Evolutionary conservation across 2,888 invertebrate species (phyloP), one percentile per base, ranked within the genome.

Genomic region (Diachrysia chrysitis): DNA sequence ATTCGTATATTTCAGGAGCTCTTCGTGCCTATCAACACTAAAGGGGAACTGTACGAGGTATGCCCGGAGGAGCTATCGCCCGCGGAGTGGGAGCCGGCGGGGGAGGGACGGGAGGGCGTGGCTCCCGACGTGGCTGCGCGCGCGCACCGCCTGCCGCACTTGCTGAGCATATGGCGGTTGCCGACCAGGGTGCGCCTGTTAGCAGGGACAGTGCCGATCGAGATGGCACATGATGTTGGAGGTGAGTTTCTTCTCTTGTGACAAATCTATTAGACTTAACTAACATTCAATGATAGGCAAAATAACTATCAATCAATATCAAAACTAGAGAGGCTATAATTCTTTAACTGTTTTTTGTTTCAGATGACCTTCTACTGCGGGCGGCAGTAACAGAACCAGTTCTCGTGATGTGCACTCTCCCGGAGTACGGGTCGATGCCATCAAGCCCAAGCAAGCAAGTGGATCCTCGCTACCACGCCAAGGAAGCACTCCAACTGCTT

Each of bases 41-140:
- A 97, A 88, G 97, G 97, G 54, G 97, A 97, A 89, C 96, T 97
- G 89, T 97, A 97, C 89, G 93, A 97, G 93, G 90, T 96, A 91
- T 89, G 96, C 90, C 93, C 96, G 73, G 90, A 94, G 87, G 91
- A 95, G 93, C 79, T 95, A 85, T 96, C 96, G 46, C 96, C 95
- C 58, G 95, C 92, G 77, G 96, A 96, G 74, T 94, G 95, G 90
- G 93, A 96, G 76, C 93, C 85, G 85, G 96, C 87, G 85, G 95
- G 86, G 84, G 96, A 93, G 83, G 95, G 90, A 87, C 93, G 94
- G 73, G 92, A 85, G 75, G 37, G 83, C 12, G 94, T 92, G 48
- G 89, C 91, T 2, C 89, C 93, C 25, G 94, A 92, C 66, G 96
- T 96, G 66, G 93, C 96, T 66, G 92, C 96, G 71, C 90, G 96